These are phyloP conservation scores for Prionailurus viverrinus DNA, from an alignment of 2,113 vertebrate species.

Conservation along the genomic window DNA sequence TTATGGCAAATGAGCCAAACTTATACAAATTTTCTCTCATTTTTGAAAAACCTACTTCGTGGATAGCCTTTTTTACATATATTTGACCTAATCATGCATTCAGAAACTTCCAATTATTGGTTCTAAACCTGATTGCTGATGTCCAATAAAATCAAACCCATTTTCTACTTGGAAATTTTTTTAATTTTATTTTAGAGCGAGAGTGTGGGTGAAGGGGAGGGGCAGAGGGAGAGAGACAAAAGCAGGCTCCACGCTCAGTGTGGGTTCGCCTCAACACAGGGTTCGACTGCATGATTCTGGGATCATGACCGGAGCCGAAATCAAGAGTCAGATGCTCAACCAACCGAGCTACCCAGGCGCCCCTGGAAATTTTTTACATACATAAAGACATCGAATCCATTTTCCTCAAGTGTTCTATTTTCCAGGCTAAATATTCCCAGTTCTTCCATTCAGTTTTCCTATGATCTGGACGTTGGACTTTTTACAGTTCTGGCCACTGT, in stretches of 20 bases:
- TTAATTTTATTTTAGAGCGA: too few relatives aligned
- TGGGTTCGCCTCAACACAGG: too few relatives aligned
- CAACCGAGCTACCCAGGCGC: too few relatives aligned
- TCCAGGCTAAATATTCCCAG: neutral
- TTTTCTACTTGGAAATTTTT: neutral
- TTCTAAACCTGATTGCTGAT: neutral
- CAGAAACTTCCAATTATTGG: neutral
- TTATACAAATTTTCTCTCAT: neutral
- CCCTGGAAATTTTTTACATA: too few relatives aligned
- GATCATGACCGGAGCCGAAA: too few relatives aligned
- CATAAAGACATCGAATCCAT: neutral
- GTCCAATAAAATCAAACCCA: neutral
- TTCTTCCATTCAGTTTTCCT: neutral
- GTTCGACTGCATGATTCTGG: too few relatives aligned
- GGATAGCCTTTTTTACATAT: neutral
- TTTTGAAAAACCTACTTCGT: neutral
- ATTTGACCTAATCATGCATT: neutral
- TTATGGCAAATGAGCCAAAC: neutral
- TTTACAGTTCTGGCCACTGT: neutral
- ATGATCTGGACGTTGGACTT: neutral
- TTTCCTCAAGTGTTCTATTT: neutral
- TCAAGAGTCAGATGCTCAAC: too few relatives aligned
- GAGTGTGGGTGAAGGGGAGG: too few relatives aligned
- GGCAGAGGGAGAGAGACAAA: too few relatives aligned
- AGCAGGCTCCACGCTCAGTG: too few relatives aligned